Evolutionary conservation across 1,140 invertebrate genomes (phyloP).

Genomic region (Lysiphlebus fabarum): DNA sequence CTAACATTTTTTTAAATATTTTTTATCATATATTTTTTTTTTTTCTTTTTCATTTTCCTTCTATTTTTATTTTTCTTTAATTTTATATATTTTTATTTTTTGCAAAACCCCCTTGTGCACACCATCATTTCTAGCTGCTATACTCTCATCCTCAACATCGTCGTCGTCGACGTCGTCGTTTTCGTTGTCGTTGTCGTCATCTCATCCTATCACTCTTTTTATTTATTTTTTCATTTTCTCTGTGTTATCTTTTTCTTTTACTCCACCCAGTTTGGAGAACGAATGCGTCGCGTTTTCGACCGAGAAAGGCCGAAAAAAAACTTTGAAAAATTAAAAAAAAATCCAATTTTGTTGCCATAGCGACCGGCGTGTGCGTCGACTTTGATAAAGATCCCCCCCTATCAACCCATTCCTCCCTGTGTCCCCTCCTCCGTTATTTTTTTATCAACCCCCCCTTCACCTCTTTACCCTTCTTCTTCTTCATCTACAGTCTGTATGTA

Average conservation of each 20-base stretch:
- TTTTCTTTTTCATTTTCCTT: conserved; percentile 12
- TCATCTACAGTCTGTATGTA: conserved; percentile 3
- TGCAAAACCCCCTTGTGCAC: not conserved
- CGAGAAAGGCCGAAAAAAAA: conserved; percentile 53
- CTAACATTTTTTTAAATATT: not conserved
- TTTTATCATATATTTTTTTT: too few species aligned
- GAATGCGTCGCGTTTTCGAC: conserved; percentile 28
- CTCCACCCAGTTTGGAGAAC: conserved; percentile 20
- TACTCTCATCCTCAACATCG: conserved; percentile 8
- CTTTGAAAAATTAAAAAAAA: conserved; percentile 54
- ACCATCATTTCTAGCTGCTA: not conserved
- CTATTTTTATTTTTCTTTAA: conserved; percentile 11
- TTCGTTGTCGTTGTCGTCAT: conserved; percentile 9
- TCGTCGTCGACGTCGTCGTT: conserved; percentile 1
- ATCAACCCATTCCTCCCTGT: not conserved
- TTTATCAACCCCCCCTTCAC: conserved; percentile 9
- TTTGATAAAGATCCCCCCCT: conserved; percentile 38
- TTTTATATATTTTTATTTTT: conserved; percentile 6
- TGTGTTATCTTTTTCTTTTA: conserved; percentile 26
- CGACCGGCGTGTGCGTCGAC: conserved; percentile 51
- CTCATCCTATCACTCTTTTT: conserved; percentile 30
- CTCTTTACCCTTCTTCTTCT: not conserved
- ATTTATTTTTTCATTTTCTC: conserved; percentile 26
- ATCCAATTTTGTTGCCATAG: conserved; percentile 56
- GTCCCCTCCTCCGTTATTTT: conserved; percentile 1